These are phyloP conservation scores for Himalopsyche japonica DNA, from an alignment of 2,888 invertebrate genomes.

Conservation along the genomic window DNA sequence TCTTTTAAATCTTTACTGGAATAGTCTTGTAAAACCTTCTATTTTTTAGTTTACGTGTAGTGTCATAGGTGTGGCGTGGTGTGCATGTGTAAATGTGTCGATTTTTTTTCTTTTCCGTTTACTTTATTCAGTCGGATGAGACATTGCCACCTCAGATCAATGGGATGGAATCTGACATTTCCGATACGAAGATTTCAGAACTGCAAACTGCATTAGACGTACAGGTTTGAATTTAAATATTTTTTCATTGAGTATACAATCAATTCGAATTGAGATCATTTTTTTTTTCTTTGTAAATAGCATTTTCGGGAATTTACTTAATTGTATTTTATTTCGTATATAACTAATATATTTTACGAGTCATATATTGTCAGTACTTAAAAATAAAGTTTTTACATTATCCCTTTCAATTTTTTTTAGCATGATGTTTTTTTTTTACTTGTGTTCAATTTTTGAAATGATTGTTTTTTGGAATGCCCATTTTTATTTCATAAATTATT, in stretches of 20 bases:
- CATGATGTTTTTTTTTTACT: not conserved
- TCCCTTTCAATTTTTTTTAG: not conserved
- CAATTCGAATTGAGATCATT: not conserved
- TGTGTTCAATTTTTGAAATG: not conserved
- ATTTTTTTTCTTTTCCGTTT: constrained; percentile 27
- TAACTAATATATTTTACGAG: not conserved
- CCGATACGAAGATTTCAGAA: constrained; percentile 67
- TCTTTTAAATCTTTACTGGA: not conserved
- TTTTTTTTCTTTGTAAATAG: not conserved
- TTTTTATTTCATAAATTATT: not conserved
- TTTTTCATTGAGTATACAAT: not conserved
- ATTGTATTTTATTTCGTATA: not conserved
- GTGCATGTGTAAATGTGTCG: constrained; percentile 39
- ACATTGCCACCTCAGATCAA: constrained; percentile 31
- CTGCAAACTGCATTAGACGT: constrained; percentile 85
- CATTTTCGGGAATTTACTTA: not conserved
- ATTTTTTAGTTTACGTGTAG: not conserved
- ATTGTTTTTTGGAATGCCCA: not conserved
- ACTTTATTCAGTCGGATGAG: constrained; percentile 37
- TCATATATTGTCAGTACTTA: not conserved
- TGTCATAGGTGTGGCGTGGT: constrained; percentile 26
- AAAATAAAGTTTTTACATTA: not conserved
- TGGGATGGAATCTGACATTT: constrained; percentile 49
- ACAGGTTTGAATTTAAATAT: constrained; percentile 65
- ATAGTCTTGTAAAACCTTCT: constrained; percentile 4